A percentile compares a stretch with the other conserved stretches of the same genome.
These are phyloP conservation scores for Xestoiulus laeticollis DNA, from an alignment of 2,888 invertebrate species.

Conservation along the genomic window DNA sequence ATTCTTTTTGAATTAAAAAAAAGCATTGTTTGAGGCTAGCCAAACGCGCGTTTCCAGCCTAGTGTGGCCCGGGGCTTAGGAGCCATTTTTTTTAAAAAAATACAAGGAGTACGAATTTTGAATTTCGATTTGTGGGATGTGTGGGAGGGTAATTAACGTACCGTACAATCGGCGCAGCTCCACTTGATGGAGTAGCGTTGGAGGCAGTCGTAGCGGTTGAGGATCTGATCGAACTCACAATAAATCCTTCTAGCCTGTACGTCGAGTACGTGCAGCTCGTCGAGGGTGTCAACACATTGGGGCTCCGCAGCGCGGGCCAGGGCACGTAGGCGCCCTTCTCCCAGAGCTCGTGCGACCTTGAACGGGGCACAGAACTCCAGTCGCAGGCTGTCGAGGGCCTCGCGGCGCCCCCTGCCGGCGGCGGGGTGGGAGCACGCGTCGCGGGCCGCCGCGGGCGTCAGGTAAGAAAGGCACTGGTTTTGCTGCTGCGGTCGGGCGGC, in stretches of 20 bases:
- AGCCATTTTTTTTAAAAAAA: no score
- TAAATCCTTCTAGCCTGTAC: constrained; percentile 54
- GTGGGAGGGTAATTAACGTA: constrained; percentile 49
- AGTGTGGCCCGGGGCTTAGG: no score
- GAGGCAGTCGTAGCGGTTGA: constrained; percentile 59
- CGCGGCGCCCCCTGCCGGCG: not conserved
- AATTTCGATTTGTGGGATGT: no score
- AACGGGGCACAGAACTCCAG: constrained; percentile 58
- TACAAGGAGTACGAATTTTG: no score
- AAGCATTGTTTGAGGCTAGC: no score
- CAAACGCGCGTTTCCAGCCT: no score
- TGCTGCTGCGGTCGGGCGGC: constrained; percentile 29
- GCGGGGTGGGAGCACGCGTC: constrained; percentile 20
- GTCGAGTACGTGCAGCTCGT: constrained; percentile 51
- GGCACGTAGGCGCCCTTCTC: not conserved
- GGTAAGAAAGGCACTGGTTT: constrained; percentile 53
- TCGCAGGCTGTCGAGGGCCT: constrained; percentile 51
- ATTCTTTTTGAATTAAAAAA: no score
- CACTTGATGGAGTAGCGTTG: constrained; percentile 59
- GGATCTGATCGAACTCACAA: constrained; percentile 57
- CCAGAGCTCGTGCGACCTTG: constrained; percentile 56
- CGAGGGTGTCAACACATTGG: constrained; percentile 48
- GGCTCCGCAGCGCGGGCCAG: constrained; percentile 38
- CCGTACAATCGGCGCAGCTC: constrained; percentile 59
- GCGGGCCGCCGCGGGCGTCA: constrained; percentile 2